Evolutionary conservation across 2,888 invertebrate genomes (phyloP), one percentile per base, ranked within the genome.

Genomic region (Heliconius hortense): DNA sequence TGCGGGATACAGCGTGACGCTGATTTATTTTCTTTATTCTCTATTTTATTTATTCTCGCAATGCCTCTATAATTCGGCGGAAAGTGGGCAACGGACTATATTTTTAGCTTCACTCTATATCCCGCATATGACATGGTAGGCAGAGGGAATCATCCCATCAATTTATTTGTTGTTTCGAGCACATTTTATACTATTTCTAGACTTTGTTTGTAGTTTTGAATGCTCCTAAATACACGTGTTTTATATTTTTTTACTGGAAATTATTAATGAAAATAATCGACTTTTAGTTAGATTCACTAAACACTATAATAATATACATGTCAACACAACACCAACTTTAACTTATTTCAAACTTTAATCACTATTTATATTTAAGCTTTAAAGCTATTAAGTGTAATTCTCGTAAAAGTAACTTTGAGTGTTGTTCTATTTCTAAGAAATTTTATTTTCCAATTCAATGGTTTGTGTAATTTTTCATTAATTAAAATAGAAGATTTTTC

Each of bases 371-470:
- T 64, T 35, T 64, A 1, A 64, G 35, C n/a, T 31, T n/a, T 11
- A 64, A 35, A 35, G 63, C n/a, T 35, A n/a, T 64, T 64, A 64
- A 64, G 21, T 64, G 35, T 15, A 18, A 43, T 24, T 66, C 15
- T 3, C 24, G 1, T 43, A 56, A 56, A 69, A 35, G n/a, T 56
- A 15, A 35, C 18, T 69, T n/a, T 35, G 31, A 13, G n/a, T n/a
- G 56, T 24, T 24, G 24, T 62, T 39, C 60, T 26, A 70, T 66
- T 70, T 69, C 72, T 75, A 67, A 73, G 77, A 70, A 48, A 70
- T 26, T 53, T 74, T 48, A 75, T 70, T 75, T 75, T 75, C 70
- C 75, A 60, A 70, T 59, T 72, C 77, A 77, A 70, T 73, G 77
- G 64, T 53, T 73, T 66, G 75, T 39, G 66, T 73, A 64, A 69